phyloP scores from a whole-genome alignment of 1,140 invertebrate genomes.

The Aplysia californica region DNA sequence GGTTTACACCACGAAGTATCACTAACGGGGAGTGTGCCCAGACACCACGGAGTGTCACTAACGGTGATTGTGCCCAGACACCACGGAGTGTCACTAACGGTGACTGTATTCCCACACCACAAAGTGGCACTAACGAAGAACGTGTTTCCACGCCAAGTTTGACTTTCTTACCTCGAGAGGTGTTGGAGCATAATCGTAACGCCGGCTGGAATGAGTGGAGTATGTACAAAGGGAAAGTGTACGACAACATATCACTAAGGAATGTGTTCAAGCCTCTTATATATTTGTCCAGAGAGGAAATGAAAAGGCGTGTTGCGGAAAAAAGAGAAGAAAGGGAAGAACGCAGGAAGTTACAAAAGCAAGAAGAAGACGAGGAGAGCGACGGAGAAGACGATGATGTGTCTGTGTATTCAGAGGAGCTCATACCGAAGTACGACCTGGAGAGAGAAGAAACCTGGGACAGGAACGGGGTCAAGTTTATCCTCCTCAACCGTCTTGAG shows the following conservation, averaged over 20 bases:
- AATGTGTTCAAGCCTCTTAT: neutral
- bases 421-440: neutral
- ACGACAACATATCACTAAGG: neutral
- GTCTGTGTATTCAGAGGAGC: too few relatives aligned
- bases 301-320: neutral
- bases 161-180: neutral
- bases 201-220: neutral
- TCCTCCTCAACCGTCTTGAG: neutral
- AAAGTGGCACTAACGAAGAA: neutral
- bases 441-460: neutral
- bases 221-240: conserved; percentile 10
- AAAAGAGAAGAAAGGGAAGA: too few relatives aligned
- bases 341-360: too few relatives aligned
- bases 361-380: neutral
- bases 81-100: neutral
- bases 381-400: neutral
- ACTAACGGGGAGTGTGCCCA: neutral
- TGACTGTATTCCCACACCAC: neutral
- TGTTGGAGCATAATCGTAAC: neutral
- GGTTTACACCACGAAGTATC: neutral
- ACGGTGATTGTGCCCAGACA: neutral
- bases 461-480: neutral
- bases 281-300: neutral
- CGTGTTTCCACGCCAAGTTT: neutral
- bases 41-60: neutral